Evolutionary conservation across 2,888 invertebrate species (phyloP).

Genomic region (Blastobasis adustella): DNA sequence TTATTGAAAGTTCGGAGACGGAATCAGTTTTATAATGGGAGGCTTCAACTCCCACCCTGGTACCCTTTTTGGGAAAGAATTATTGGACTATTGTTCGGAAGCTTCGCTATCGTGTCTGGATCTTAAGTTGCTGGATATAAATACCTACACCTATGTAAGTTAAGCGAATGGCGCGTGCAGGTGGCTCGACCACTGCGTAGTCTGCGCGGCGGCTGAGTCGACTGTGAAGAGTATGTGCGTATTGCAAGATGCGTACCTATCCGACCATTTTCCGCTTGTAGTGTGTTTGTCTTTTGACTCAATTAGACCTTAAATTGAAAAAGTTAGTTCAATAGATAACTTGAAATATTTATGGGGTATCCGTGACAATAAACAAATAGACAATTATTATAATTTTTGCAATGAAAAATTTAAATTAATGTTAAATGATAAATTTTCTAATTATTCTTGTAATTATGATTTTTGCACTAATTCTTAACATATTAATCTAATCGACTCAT

Average conservation of each 20-base stretch:
- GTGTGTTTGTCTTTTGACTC: not conserved
- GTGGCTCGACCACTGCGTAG: not conserved
- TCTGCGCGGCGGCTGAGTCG: not conserved
- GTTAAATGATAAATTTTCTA: not conserved
- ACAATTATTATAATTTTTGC: not conserved
- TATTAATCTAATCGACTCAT: not conserved
- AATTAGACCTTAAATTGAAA: not conserved
- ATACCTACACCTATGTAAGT: not conserved
- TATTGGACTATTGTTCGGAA: not conserved
- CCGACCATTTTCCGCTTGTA: conserved; percentile 1
- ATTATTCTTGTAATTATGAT: not conserved
- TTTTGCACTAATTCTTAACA: not conserved
- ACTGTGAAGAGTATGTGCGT: not conserved
- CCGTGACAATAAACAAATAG: not conserved
- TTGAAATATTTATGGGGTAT: not conserved
- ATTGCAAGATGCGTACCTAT: not conserved
- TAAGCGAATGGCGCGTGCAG: not conserved
- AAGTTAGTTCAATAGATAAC: not conserved
- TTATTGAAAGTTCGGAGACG: not conserved
- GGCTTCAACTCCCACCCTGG: conserved; percentile 1
- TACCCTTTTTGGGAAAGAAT: conserved; percentile 1
- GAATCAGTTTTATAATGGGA: not conserved
- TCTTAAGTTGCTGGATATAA: not conserved
- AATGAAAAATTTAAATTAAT: not conserved
- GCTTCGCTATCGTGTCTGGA: not conserved